Conservation (phyloP, 1,140 invertebrate species). For the Drosophila jambulina region DNA sequence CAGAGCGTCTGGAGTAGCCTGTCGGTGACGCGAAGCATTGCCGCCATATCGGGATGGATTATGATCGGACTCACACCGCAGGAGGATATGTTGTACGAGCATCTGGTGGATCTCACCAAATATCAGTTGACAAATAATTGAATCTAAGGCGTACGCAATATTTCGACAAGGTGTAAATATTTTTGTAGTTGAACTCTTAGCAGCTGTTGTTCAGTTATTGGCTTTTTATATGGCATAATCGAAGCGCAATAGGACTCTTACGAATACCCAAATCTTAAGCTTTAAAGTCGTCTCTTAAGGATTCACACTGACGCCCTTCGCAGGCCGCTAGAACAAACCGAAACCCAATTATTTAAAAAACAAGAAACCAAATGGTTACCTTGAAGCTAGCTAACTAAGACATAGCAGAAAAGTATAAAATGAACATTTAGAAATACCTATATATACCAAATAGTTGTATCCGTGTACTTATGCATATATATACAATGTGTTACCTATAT, state of each 20-base stretch:
- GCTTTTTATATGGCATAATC: constrained; percentile 78
- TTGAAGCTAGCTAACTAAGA: constrained; percentile 51
- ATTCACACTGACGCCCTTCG: constrained; percentile 72
- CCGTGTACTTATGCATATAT: constrained; percentile 48
- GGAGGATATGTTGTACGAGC: constrained; percentile 83
- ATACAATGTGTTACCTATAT: constrained; percentile 57
- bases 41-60: constrained; percentile 83
- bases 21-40: constrained; percentile 82
- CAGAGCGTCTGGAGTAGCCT: constrained; percentile 82
- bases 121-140: constrained; percentile 85
- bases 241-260: constrained; percentile 56
- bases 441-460: constrained; percentile 40
- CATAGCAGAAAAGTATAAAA: constrained; percentile 28
- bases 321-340: constrained; percentile 75
- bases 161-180: constrained; percentile 44
- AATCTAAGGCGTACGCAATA: constrained; percentile 58
- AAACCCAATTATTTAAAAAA: constrained; percentile 34
- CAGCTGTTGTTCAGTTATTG: constrained; percentile 74
- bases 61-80: constrained; percentile 83
- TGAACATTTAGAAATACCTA: constrained; percentile 42
- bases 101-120: constrained; percentile 82
- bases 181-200: constrained; percentile 64
- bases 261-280: constrained; percentile 65
- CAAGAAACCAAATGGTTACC: constrained; percentile 18
- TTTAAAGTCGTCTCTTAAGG: constrained; percentile 60